These are phyloP conservation scores for Leptobrachium ailaonicum DNA, from an alignment of 2,113 vertebrate genomes.

Conservation along the genomic window DNA sequence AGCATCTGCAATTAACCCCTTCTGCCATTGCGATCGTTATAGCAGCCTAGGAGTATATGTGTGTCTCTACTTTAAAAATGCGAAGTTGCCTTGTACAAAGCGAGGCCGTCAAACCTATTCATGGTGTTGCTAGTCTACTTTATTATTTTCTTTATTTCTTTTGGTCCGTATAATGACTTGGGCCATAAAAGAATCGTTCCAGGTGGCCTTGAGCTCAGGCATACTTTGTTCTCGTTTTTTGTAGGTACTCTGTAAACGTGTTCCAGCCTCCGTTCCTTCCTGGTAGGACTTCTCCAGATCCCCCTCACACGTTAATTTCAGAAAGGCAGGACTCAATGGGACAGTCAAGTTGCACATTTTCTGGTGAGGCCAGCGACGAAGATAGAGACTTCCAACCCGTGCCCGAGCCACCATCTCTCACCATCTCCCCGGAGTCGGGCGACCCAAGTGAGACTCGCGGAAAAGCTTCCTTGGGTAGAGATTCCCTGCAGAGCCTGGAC, in stretches of 20 bases:
- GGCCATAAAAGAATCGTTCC: no score
- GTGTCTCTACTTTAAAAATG: no score
- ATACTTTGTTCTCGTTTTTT: not conserved
- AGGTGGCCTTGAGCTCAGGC: no score
- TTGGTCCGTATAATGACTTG: no score
- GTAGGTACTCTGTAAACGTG: slow-evolving; percentile 90
- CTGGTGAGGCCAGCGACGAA: slow-evolving; percentile 59
- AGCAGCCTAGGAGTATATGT: no score
- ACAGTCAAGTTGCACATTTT: slow-evolving; percentile 56
- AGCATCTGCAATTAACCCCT: no score
- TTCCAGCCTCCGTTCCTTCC: slow-evolving; percentile 95
- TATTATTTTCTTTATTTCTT: no score
- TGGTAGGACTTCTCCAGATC: slow-evolving; percentile 82
- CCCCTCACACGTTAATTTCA: slow-evolving; percentile 59
- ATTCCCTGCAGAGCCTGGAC: slow-evolving; percentile 72
- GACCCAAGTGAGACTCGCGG: slow-evolving; percentile 54
- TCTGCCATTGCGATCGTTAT: no score
- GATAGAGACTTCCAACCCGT: slow-evolving; percentile 60
- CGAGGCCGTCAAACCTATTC: no score
- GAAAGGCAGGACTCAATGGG: slow-evolving; percentile 60
- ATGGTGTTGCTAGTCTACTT: no score
- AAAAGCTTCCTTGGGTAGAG: slow-evolving; percentile 63
- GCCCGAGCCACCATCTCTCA: slow-evolving; percentile 54
- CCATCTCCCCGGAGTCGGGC: slow-evolving; percentile 55
- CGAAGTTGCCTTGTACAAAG: no score